Evolutionary conservation across 1,140 invertebrate species (phyloP), one percentile per base, ranked within the genome.

Genomic region (Acromyrmex echinatior): DNA sequence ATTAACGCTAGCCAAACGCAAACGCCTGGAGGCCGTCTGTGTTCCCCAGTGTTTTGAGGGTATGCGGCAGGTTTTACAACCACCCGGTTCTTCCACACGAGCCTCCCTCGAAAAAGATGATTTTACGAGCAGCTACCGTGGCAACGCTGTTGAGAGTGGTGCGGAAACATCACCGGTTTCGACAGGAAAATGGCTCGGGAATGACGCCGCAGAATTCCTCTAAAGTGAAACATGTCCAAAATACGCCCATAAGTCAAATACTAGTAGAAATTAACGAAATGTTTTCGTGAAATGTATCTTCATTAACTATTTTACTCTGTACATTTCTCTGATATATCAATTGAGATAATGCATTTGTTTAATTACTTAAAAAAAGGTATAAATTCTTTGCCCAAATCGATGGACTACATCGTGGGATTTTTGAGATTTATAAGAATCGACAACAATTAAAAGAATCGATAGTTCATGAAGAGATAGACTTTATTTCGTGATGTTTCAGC

Each of bases 1-100:
- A 92, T 92, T 92, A 92, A 91, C 86, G 71, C 71, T 77, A 60
- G 3, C 80, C 78, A 87, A 89, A 90, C 87, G 77, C 62, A 63
- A 76, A 80, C 80, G 56, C 31, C 63, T 14, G 60, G 62, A 66
- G 51, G 28, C 60, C 14, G 71, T 74, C 56, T 35, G 82, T 84
- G 60, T 79, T 58, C n/a, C 16, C 12, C 21, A 0, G 16, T n/a
- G 31, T 65, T 60, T 9, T 35, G 28, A 31, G 16, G 25, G 12
- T 25, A 39, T 14, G 56, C 18, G 49, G 62, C 63, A 86, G 51
- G 35, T 80, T 74, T 73, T 74, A 74, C 39, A 60, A 51, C 31
- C 49, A 66, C 28, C 25, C 70, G 21, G 60, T 58, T 66, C 74
- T 21, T 49, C 18, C 65, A 66, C 18, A 73, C 80, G 39, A 84